A percentile compares a stretch with the other conserved stretches of the same genome.
phyloP scores from a whole-genome alignment of 2,797 vertebrate species.

The Spondyliosoma cantharus region DNA sequence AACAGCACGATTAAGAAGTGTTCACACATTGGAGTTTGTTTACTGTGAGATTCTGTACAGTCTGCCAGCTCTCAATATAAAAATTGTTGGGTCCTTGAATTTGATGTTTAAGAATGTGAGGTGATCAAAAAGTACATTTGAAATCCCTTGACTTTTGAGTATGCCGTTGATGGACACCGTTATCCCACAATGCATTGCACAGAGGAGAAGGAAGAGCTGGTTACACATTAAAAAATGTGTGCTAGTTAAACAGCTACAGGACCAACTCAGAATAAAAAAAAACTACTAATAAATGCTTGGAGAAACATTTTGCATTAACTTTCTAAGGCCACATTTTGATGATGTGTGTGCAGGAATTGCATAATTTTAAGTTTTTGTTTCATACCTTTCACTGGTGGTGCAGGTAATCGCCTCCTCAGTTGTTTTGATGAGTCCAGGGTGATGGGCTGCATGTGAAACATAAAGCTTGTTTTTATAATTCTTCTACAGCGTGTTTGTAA shows the following conservation, averaged over 20 bases:
- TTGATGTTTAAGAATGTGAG: no score
- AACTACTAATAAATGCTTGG: no score
- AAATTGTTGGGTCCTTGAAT: no score
- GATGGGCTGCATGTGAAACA: slow-evolving; percentile 64
- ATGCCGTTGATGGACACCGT: neutral
- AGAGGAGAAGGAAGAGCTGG: neutral
- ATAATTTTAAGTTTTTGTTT: neutral
- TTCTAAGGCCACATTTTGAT: no score
- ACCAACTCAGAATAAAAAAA: neutral
- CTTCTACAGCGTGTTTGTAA: neutral
- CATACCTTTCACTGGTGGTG: slow-evolving; percentile 78
- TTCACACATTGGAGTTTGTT: no score
- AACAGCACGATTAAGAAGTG: no score
- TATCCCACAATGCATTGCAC: neutral
- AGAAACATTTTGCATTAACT: no score
- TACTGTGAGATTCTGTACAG: no score
- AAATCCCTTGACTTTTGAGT: no score
- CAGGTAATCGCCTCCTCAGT: slow-evolving; percentile 79
- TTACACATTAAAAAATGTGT: neutral
- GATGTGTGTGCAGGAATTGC: no score
- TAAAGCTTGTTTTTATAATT: neutral
- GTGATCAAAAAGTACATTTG: no score
- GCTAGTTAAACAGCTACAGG: neutral
- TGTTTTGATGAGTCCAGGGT: slow-evolving; percentile 81
- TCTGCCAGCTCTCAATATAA: no score